Evolutionary conservation across 1,140 invertebrate species (phyloP).

Genomic region (Penaeus japonicus): DNA sequence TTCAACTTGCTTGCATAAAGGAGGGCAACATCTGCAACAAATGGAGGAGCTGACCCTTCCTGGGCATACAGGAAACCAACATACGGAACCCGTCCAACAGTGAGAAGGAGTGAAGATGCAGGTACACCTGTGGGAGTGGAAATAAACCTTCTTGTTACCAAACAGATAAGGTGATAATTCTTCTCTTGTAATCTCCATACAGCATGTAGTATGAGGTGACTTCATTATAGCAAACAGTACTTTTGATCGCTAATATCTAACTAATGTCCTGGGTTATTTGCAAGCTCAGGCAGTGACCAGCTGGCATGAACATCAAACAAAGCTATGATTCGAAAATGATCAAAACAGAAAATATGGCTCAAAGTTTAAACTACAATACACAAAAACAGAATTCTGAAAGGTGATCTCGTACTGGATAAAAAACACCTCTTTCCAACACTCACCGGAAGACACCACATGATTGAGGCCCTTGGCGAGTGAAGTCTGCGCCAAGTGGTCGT

Average conservation of each 20-base stretch:
- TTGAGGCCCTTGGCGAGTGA: slow-evolving; percentile 81
- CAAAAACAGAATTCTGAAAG: no score
- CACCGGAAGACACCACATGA: slow-evolving; percentile 60
- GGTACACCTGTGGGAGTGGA: slow-evolving; percentile 71
- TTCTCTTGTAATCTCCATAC: no score
- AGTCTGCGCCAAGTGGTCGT: slow-evolving; percentile 85
- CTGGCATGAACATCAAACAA: no score
- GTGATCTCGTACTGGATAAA: not conserved
- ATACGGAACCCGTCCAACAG: slow-evolving; percentile 83
- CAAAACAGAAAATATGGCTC: no score
- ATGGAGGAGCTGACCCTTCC: slow-evolving; percentile 79
- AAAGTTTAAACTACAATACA: no score
- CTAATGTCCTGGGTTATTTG: no score
- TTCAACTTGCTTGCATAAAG: slow-evolving; percentile 89
- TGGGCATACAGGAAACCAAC: slow-evolving; percentile 88
- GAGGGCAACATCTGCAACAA: slow-evolving; percentile 84
- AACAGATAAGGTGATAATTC: no score
- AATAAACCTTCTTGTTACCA: not conserved
- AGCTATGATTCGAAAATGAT: no score
- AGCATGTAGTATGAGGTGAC: no score
- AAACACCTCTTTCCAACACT: not conserved
- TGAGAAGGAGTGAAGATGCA: slow-evolving; percentile 79
- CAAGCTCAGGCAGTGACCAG: no score
- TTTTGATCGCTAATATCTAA: no score
- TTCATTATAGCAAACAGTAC: no score